Conservation (phyloP, 2,113 vertebrate genomes). For the Myocastor coypus region DNA sequence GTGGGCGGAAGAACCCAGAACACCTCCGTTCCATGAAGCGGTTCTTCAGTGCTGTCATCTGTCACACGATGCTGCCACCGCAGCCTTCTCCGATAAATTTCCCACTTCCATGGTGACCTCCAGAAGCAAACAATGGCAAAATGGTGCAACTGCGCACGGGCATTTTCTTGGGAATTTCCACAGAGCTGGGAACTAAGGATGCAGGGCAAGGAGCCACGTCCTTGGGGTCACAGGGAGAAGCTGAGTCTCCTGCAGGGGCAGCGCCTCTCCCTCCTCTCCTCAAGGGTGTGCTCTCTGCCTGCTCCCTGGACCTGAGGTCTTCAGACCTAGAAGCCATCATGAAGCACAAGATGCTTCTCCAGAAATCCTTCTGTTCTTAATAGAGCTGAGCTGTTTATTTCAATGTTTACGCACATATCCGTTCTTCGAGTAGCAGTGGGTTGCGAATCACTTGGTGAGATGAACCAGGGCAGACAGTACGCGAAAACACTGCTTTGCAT, state of each 20-base stretch:
- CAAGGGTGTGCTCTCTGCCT: not conserved
- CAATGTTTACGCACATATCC: not conserved
- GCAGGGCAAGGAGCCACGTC: not conserved
- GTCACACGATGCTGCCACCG: not conserved
- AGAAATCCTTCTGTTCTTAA: not conserved
- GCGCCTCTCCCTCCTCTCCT: no score
- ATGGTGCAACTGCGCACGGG: not conserved
- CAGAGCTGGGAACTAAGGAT: not conserved
- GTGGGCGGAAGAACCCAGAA: not conserved
- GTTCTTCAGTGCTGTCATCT: not conserved
- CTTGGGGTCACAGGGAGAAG: not conserved
- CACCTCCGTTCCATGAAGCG: not conserved
- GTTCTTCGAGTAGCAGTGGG: not conserved
- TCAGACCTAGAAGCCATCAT: not conserved
- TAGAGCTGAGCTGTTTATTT: not conserved
- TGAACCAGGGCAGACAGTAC: slow-evolving; percentile 59
- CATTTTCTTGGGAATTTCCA: not conserved
- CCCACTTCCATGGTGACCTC: not conserved
- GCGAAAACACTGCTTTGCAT: slow-evolving; percentile 38
- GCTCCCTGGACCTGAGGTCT: not conserved
- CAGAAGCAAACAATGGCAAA: not conserved
- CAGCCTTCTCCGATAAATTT: not conserved
- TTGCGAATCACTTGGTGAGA: slow-evolving; percentile 46
- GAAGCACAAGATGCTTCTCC: not conserved
- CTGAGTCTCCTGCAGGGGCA: accelerated